A percentile compares a stretch with the other conserved stretches of the same genome.
phyloP scores from a whole-genome alignment of 2,888 invertebrate species.

The Leucania comma region DNA sequence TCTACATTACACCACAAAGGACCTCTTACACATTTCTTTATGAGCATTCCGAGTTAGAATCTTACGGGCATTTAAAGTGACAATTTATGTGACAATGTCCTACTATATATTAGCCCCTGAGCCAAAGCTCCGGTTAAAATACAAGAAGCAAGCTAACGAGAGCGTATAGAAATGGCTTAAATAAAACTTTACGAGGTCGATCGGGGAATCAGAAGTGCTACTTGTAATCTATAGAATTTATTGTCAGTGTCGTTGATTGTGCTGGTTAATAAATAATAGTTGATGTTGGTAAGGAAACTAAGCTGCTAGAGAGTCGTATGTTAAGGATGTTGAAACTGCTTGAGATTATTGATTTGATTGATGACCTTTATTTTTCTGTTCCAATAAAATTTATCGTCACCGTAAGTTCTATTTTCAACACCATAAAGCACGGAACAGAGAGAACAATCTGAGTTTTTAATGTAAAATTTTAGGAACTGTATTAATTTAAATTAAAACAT shows the following conservation, averaged over 20 bases:
- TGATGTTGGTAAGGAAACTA: not conserved
- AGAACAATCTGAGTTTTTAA: not conserved
- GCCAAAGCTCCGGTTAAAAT: conserved; percentile 69
- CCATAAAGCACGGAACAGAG: not conserved
- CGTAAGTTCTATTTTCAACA: not conserved
- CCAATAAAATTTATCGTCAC: not conserved
- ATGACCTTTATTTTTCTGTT: not conserved
- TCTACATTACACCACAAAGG: conserved; percentile 61
- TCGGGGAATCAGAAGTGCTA: conserved; percentile 54
- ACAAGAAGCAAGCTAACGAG: conserved; percentile 70
- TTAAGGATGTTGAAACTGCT: not conserved
- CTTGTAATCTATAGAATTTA: conserved; percentile 49
- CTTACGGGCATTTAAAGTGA: conserved; percentile 75
- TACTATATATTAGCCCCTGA: conserved; percentile 76
- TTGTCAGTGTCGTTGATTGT: conserved; percentile 12
- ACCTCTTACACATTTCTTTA: conserved; percentile 68
- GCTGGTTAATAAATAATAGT: conserved; percentile 6
- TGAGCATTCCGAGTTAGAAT: conserved; percentile 70
- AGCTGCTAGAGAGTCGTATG: not conserved
- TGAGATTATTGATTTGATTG: not conserved
- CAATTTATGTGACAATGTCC: conserved; percentile 81
- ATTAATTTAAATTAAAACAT: conserved; percentile 70
- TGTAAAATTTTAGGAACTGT: conserved; percentile 35
- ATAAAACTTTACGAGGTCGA: conserved; percentile 70
- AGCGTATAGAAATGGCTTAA: conserved; percentile 70